Base-by-base conservation (phyloP, 2,888 invertebrate genomes). In the Physocephala rufipes region DNA sequence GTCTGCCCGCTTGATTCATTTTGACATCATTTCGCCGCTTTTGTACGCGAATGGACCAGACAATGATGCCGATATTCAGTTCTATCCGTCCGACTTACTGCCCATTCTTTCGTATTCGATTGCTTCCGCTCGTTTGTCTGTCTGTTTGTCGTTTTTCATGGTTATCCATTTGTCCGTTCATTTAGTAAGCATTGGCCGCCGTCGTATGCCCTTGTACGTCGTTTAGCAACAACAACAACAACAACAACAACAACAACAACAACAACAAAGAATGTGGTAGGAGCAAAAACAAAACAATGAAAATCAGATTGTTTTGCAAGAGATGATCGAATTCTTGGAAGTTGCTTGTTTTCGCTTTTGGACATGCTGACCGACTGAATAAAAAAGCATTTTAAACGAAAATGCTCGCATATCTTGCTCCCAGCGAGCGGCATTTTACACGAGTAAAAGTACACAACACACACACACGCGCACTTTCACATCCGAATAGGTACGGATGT, bases 291-390 rank as follows among this genome's bases (percentile, higher is more conserved):
- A 55, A 73, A 72, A 71, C 65, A 66, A 67, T 62, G 70, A 73
- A 62, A 73, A 70, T 77, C 78, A 77, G 12, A 78, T 79, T 76
- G 76, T 74, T 75, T 74, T 71, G 67, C 74, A 74, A 76, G 77
- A 78, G 79, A 79, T 79, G 79, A 80, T 81, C 80, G 78, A 79
- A 80, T 82, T 82, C 81, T 76, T 78, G 80, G 81, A 82, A 82
- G 76, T 78, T 30, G 70, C 73, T 74, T 73, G 72, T 62, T 49
- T 67, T 45, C 59, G 72, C 58, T 70, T 73, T 71, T 74, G 74
- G 70, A 74, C 72, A 73, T 74, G 75, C 67, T 77, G 78, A 75
- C 76, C 77, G 75, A 75, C 71, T 75, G 73, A 76, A 75, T 65
- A 75, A 36, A 36, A 71, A 55, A 73, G n/a, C n/a, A n/a, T 67